Evolutionary conservation across 2,113 vertebrate genomes (phyloP).

Genomic region (Eulacestoma nigropectus): DNA sequence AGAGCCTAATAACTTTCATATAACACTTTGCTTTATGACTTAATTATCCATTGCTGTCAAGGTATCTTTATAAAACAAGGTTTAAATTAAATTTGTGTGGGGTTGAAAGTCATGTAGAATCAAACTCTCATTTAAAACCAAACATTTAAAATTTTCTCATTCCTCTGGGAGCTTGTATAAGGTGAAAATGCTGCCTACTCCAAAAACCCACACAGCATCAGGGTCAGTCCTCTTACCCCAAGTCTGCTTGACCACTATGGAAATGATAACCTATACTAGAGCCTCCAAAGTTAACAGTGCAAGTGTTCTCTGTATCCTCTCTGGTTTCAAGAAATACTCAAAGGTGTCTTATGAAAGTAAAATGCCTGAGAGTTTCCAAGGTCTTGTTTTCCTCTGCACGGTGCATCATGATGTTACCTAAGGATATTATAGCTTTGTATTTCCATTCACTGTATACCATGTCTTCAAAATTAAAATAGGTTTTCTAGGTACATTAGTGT

Average conservation of each 20-base stretch:
- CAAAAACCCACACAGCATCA: neutral
- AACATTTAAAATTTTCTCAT: neutral
- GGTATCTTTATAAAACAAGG: neutral
- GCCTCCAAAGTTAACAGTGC: neutral
- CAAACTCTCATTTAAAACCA: neutral
- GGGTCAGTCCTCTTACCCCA: neutral
- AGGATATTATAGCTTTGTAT: neutral
- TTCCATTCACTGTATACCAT: neutral
- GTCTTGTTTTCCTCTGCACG: neutral
- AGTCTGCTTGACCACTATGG: neutral
- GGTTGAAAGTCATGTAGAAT: neutral
- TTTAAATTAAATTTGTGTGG: neutral
- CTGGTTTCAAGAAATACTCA: neutral
- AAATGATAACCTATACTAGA: neutral
- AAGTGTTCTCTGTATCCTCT: neutral
- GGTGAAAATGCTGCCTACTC: neutral
- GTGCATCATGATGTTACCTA: neutral
- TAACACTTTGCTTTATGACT: neutral
- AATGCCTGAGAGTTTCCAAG: neutral
- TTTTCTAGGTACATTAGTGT: neutral
- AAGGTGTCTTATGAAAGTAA: neutral
- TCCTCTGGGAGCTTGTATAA: neutral
- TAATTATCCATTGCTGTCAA: conserved; percentile 13
- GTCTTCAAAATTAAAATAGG: neutral
- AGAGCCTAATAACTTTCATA: neutral